Evolutionary conservation across 2,113 vertebrate genomes (phyloP), one percentile per base, ranked within the genome.

Genomic region (Pachycephala philippinensis): DNA sequence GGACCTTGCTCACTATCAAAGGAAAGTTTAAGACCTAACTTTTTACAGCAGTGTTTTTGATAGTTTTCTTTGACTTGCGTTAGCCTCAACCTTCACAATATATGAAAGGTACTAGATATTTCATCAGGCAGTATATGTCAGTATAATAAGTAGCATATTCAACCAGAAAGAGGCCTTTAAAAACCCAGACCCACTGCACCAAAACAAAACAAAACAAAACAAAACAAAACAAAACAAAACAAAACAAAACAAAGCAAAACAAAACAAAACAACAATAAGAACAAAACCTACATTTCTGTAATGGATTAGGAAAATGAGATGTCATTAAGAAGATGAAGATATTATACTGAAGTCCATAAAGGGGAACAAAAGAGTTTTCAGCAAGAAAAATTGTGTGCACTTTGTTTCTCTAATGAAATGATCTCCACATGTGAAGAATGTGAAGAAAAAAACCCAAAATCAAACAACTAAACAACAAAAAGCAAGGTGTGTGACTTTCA

Each of bases 381-480:
- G 9, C 6, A 49, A 30, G 40, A 66, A 65, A 65, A 40, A 3
- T 47, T 79, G 20, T 0, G 1, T 47, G 5, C 1, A 61, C 10
- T 87, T 82, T 57, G 24, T 14, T 23, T 45, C 11, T 61, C 1
- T 1, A 76, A 74, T 54, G 7, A 1, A 2, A 18, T 68, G 1
- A 47, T 76, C 87, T 81, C 19, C 49, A 49, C 17, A 50, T 42
- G n/a, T 42, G 28, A 22, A 61, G 65, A 28, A 44, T 1, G 1
- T 17, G 7, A 57, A 6, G 4, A 4, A 3, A 23, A 21, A 44
- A 37, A 27, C 0, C 15, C 4, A 18, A 44, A 88, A 27, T 5
- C 12, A 59, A 65, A 44, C 12, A 59, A 27, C 9, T 65, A 50
- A 27, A 42, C 10, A 20, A 14, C 8, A 39, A 66, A 71, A 91